phyloP scores from a whole-genome alignment of 1,140 invertebrate genomes.

The Caenorhabditis inopinata region DNA sequence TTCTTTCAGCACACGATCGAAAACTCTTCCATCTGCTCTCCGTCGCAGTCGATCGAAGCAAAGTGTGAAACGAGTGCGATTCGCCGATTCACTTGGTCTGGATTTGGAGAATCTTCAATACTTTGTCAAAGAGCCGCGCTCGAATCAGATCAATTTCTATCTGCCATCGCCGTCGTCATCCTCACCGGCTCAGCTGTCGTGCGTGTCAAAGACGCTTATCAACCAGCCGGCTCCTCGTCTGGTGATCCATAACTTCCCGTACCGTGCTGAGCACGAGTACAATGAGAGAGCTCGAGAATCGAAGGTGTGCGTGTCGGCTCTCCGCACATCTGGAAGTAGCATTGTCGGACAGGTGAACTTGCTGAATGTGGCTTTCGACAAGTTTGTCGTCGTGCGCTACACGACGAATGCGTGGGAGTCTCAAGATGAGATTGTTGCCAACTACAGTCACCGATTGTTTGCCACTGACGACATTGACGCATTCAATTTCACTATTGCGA shows the following conservation, averaged over 20 bases:
- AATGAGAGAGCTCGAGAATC: not conserved
- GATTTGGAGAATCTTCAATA: slow-evolving; percentile 29
- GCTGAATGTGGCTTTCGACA: slow-evolving; percentile 24
- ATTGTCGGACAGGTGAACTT: slow-evolving; percentile 25
- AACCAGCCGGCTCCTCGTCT: slow-evolving; percentile 13
- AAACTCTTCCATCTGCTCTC: slow-evolving; percentile 25
- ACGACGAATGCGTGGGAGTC: slow-evolving; percentile 14
- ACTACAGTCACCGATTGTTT: slow-evolving; percentile 9
- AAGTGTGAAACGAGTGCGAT: slow-evolving; percentile 13
- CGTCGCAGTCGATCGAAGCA: slow-evolving; percentile 17
- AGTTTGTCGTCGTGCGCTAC: slow-evolving; percentile 23
- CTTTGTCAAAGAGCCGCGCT: not conserved
- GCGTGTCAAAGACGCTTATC: not conserved
- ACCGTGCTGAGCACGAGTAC: slow-evolving; percentile 13
- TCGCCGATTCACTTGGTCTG: slow-evolving; percentile 21
- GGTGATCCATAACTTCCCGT: slow-evolving; percentile 7
- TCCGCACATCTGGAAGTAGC: not conserved
- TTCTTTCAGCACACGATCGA: slow-evolving; percentile 16
- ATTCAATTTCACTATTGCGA: slow-evolving; percentile 28
- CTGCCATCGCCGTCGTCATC: not conserved
- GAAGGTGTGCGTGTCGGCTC: not conserved
- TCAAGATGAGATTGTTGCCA: slow-evolving; percentile 6
- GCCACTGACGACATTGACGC: slow-evolving; percentile 29
- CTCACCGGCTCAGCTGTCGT: not conserved
- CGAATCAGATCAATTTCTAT: not conserved